Conservation (phyloP, 2,113 vertebrate genomes). For the Heterotis niloticus region DNA sequence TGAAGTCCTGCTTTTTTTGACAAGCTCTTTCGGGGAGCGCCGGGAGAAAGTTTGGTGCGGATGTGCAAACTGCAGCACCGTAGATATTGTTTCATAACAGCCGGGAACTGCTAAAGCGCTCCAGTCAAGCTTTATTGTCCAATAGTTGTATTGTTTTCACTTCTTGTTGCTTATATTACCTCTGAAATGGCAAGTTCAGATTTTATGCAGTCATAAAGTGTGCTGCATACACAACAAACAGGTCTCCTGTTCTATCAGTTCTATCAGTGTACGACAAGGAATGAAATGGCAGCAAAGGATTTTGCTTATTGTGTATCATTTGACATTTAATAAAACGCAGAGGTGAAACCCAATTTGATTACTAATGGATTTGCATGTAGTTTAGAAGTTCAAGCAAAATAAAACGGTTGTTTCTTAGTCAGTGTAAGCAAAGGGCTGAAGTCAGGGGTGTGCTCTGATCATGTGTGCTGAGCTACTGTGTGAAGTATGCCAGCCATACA, state of each 20-base stretch:
- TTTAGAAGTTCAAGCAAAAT: not conserved
- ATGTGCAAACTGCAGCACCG: not conserved
- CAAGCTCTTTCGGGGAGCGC: not conserved
- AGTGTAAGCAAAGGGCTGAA: not conserved
- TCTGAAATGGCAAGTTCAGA: not conserved
- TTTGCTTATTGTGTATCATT: too few species aligned
- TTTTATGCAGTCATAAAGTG: constrained; percentile 4
- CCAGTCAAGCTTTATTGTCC: not conserved
- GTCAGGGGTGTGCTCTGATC: too few species aligned
- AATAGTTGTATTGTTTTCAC: not conserved
- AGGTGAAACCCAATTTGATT: too few species aligned
- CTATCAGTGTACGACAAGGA: too few species aligned
- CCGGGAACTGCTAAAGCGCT: not conserved
- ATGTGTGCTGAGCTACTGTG: too few species aligned
- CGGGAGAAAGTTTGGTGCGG: not conserved
- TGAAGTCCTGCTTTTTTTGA: not conserved
- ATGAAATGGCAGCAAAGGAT: not conserved
- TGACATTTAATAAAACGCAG: too few species aligned
- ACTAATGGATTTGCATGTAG: too few species aligned
- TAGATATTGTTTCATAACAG: not conserved
- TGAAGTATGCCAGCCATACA: not conserved
- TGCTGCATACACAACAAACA: not conserved
- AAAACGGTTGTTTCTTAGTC: not conserved
- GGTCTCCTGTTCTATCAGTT: not conserved
- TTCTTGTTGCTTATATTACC: not conserved